Conservation (phyloP, 2,797 vertebrate species). For the Chiropotes sagulatus region DNA sequence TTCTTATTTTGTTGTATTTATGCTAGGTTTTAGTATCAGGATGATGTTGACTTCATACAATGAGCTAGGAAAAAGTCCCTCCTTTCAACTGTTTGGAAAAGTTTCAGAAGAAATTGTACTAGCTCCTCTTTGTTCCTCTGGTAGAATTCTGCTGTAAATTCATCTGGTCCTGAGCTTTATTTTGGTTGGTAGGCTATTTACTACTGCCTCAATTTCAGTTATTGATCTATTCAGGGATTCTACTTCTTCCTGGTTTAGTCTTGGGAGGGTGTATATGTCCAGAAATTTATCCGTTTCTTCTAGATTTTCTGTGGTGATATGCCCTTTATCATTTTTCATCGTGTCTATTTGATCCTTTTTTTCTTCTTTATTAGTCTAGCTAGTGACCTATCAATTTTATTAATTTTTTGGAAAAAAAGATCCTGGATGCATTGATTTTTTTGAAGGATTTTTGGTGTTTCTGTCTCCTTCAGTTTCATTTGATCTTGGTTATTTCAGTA, state of each 20-base stretch:
- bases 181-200: background rate
- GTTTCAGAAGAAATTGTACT: background rate
- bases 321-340: background rate
- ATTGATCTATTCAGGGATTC: background rate
- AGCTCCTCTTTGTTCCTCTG: background rate
- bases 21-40: background rate
- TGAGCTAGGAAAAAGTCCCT: background rate
- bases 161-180: background rate
- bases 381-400: background rate
- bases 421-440: background rate
- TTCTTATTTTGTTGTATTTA: background rate
- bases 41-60: background rate
- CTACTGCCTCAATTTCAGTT: background rate
- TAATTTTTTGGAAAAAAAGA: background rate
- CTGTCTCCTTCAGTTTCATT: background rate
- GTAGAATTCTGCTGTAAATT: background rate
- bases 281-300: background rate
- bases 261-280: background rate
- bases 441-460: background rate
- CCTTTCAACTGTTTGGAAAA: background rate
- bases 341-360: background rate
- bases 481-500: background rate
- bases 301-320: background rate
- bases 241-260: background rate
- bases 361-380: background rate